Evolutionary conservation across 2,797 vertebrate genomes (phyloP), one percentile per base, ranked within the genome.

Genomic region (Tolypeutes matacus): DNA sequence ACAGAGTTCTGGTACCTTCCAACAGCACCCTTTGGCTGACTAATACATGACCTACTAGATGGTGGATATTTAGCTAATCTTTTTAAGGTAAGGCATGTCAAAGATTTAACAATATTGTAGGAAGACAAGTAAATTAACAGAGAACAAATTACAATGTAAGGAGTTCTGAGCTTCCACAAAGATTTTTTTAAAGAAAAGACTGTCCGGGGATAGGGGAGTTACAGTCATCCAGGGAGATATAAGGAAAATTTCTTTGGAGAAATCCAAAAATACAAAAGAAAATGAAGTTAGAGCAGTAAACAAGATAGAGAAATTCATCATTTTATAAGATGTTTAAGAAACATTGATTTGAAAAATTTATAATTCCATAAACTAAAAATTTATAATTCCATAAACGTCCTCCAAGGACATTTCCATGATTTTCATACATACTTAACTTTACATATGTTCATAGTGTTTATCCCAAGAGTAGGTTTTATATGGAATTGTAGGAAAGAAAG

Each of bases 391-490:
- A 46, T 46, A 46, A 53, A 72, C n/a, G n/a, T n/a, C 1, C 6
- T 73, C 12, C 73, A 73, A 86, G 29, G 46, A 85, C 5, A 13
- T 17, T 64, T 58, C 10, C 21, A 83, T 14, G 4, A 15, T 27
- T 92, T 86, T 87, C 42, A 46, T 46, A 46, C 46, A 46, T 46
- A 87, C 5, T 92, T 95, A 46, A 46, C 46, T 76, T 93, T 27
- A 14, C 34, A 12, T 27, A 60, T 46, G 2, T 8, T 27, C n/a
- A 58, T 73, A 31, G 34, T 31, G n/a, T 13, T 36, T 62, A 69
- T 39, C 9, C 13, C 76, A 70, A 15, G 27, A 34, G 9, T 27
- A 64, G 49, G 4, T 25, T 95, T 10, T 9, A 49, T 20, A 1
- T 34, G 42, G 14, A 95, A 81, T 62, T 77, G 15, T 29, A 80